Conservation (phyloP, 2,113 vertebrate genomes). For the Mystacornis crossleyi region DNA sequence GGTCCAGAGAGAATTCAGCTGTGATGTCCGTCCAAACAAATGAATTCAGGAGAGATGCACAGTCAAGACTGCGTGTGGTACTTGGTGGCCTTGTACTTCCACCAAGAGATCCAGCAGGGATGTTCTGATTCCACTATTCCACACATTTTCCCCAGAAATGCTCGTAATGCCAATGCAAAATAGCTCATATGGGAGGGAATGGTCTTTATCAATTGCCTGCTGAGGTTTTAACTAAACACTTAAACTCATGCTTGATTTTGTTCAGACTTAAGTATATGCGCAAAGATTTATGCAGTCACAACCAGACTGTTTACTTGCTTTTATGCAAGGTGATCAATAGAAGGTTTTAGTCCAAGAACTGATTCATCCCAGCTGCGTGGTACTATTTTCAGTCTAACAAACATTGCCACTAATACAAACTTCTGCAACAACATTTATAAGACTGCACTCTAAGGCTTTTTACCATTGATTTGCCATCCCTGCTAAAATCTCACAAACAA, state of each 20-base stretch:
- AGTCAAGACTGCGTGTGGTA: neutral
- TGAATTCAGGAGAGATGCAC: neutral
- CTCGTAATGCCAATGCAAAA: rapidly evolving
- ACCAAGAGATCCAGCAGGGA: neutral
- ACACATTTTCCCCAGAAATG: neutral
- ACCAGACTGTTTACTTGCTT: neutral
- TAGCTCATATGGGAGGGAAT: neutral
- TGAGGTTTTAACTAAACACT: neutral
- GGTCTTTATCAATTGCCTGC: neutral
- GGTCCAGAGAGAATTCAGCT: neutral
- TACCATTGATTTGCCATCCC: neutral
- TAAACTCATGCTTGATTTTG: neutral
- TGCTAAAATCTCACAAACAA: neutral
- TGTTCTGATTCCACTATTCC: neutral
- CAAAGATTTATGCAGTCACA: neutral
- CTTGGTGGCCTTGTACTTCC: neutral
- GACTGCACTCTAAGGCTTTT: neutral
- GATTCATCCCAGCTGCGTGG: neutral
- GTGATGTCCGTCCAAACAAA: neutral
- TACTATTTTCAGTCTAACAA: neutral
- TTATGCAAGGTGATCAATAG: neutral
- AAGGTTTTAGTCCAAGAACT: neutral
- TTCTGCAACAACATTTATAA: neutral
- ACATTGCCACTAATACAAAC: neutral
- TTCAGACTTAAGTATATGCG: neutral